Base-by-base conservation (phyloP, 2,888 invertebrate genomes). In the Trichacis sp. region DNA sequence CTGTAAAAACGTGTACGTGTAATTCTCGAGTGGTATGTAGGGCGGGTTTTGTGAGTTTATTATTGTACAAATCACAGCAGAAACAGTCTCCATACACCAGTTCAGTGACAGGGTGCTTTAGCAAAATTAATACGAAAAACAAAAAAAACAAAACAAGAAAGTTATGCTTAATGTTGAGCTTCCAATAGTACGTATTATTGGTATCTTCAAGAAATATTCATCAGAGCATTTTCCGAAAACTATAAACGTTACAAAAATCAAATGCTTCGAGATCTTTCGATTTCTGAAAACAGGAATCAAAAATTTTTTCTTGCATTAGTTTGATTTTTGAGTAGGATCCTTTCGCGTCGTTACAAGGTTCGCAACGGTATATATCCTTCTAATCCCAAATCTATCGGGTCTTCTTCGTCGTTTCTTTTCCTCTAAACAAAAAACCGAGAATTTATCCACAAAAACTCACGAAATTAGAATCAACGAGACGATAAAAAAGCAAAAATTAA, bases 311-410 rank as follows among this genome's bases (percentile, higher is more conserved):
- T 56, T 20, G 33, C 20, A 36, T 29, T n/a, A n/a, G n/a, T n/a
- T n/a, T n/a, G n/a, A n/a, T 33, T 53, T 33, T 29, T 53, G 49
- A 48, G 47, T 61, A 48, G 14, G 33, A 42, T 53, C 47, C 50
- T 47, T 36, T n/a, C 40, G 46, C 61, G 50, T 65, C 51, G 50
- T 78, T 74, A 81, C 68, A 83, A 79, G 50, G 79, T 81, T 75
- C 80, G 78, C 72, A 83, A 81, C 56, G 81, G 81, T 79, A 83
- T 83, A 76, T 77, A 82, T 77, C 81, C 83, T 67, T 81, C 79
- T 77, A 81, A 76, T 77, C 80, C 80, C 73, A 81, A 73, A 78
- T 79, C 76, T 77, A 71, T 81, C 74, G 79, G 79, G 71, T 81
- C 81, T 76, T 77, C 79, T 66, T 76, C 76, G 71, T 75, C 69